Evolutionary conservation across 2,797 vertebrate genomes (phyloP), one percentile per base, ranked within the genome.

Genomic region (Malacoraja senta): DNA sequence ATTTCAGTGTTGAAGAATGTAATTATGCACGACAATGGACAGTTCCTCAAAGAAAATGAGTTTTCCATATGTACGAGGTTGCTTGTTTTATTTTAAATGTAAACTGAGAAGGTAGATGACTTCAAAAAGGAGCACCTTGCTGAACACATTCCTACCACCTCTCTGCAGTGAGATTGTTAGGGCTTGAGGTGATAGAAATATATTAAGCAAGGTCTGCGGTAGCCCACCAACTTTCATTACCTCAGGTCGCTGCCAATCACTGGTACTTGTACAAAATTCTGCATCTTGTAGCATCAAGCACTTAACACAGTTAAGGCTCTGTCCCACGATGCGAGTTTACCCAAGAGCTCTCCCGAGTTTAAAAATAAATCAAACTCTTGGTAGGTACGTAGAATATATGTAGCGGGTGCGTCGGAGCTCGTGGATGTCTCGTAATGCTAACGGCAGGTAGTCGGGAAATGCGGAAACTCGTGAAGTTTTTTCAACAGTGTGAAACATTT

Each of bases 1-100:
- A 91, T 44, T 91, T 91, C 90, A 53, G 63, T 91, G 90, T 91
- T 44, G 90, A 91, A 72, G 44, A 91, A 74, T 91, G 90, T 91
- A 91, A 91, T 91, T 91, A 91, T 91, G 15, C 63, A 8, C 32
- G 84, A 65, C 83, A 17, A 72, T 91, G 88, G 88, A 71, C 32
- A 44, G 35, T 74, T 71, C 7, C 71, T 91, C 29, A 63, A 71
- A 68, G n/a, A 71, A 91, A 71, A 91, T 10, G 21, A 91, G 71
- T 72, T 91, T 7, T 72, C 71, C 90, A 74, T 32, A 65, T 17
- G 35, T 44, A 65, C 19, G 6, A 26, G 90, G 24, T 12, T 44
- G 65, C 68, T 44, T 53, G 35, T 32, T 90, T 21, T 21, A 9
- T 44, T 74, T 3, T 53, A 44, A 44, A 91, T 61, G 58, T 53